A percentile compares a stretch with the other conserved stretches of the same genome.
These are phyloP conservation scores for Helleia helle DNA, from an alignment of 2,888 invertebrate genomes.

Conservation along the genomic window DNA sequence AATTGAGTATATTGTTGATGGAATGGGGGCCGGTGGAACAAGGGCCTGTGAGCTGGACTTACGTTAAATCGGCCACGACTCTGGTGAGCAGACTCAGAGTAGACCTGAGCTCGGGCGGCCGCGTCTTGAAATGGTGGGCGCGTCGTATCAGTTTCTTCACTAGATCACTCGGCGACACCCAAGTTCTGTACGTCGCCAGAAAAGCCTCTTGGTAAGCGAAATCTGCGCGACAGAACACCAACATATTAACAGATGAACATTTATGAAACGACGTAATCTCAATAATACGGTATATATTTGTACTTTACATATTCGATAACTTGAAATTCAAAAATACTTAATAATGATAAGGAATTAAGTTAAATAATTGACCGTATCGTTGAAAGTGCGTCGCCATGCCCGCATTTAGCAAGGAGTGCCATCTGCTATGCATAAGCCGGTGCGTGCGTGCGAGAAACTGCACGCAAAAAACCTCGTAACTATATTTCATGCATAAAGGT, in stretches of 20 bases:
- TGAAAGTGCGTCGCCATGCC: neutral
- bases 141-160: conserved; percentile 87
- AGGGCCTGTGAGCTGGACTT: no score
- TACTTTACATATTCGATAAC: no score
- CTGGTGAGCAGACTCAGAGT: conserved; percentile 94
- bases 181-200: conserved; percentile 97
- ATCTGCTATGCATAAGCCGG: conserved; percentile 3
- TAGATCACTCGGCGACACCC: conserved; percentile 90
- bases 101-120: conserved; percentile 83
- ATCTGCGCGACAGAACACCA: conserved; percentile 64
- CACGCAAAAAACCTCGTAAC: neutral
- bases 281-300: neutral
- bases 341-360: no score
- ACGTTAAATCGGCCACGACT: conserved; percentile 97
- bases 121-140: conserved; percentile 76
- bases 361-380: neutral
- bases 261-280: conserved; percentile 2
- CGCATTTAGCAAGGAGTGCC: neutral
- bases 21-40: no score
- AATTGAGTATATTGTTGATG: no score
- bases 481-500: neutral
- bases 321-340: no score
- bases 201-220: conserved; percentile 98
- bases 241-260: neutral
- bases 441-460: neutral